Evolutionary conservation across 2,113 vertebrate genomes (phyloP).

Genomic region (Himantopus leucocephalus): DNA sequence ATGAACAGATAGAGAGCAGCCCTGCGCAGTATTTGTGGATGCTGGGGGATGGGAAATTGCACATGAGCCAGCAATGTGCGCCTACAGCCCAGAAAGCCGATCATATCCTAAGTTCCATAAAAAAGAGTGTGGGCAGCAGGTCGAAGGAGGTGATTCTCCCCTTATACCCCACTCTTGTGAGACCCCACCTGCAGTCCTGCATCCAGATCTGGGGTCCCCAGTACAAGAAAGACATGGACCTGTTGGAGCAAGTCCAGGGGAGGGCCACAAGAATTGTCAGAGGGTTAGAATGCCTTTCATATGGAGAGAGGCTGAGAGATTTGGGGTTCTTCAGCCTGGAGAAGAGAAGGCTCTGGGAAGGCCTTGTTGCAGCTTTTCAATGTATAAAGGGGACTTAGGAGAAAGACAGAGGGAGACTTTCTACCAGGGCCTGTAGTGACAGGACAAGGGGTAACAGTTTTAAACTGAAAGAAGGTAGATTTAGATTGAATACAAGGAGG

Average conservation of each 20-base stretch:
- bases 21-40: neutral
- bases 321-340: neutral
- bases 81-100: neutral
- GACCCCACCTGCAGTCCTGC: accelerated
- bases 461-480: neutral
- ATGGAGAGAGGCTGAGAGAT: neutral
- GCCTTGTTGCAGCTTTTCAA: neutral
- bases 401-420: neutral
- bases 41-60: neutral
- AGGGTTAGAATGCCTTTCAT: neutral
- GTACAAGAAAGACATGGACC: neutral
- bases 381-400: neutral
- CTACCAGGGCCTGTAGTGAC: neutral
- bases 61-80: accelerated
- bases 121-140: neutral
- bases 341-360: neutral
- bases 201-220: neutral
- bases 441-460: neutral
- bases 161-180: neutral
- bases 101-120: neutral
- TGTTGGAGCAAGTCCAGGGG: too few species aligned
- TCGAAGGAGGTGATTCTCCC: accelerated
- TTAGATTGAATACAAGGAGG: neutral
- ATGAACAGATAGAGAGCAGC: accelerated
- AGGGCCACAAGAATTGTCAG: too few species aligned